Evolutionary conservation across 2,797 vertebrate genomes (phyloP).

Genomic region (Pangasius larnaudii): DNA sequence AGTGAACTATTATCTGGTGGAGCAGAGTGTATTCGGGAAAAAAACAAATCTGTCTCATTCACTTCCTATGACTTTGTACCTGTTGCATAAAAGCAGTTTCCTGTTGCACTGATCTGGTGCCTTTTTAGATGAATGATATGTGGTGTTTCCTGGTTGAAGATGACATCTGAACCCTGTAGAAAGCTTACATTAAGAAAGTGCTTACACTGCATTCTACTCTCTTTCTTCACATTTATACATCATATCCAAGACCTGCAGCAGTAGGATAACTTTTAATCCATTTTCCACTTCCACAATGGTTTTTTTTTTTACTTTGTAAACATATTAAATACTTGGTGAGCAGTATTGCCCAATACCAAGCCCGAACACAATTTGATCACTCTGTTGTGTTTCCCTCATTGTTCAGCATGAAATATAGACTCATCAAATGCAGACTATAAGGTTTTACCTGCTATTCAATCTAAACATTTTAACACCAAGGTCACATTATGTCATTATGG

Average conservation of each 20-base stretch:
- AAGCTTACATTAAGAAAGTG: conserved; percentile 18
- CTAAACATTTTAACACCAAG: background rate
- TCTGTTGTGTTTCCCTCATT: background rate
- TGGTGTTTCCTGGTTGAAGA: background rate
- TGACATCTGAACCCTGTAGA: conserved; percentile 22
- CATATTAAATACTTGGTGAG: background rate
- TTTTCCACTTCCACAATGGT: background rate
- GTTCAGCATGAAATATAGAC: background rate
- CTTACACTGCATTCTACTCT: background rate
- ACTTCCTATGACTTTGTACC: conserved; percentile 71
- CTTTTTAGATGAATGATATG: background rate
- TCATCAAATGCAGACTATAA: background rate
- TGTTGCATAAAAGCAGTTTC: conserved; percentile 66
- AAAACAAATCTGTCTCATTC: conserved; percentile 50
- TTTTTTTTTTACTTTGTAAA: background rate
- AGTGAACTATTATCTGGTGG: conserved; percentile 48
- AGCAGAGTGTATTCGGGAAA: conserved; percentile 37
- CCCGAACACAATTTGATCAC: background rate
- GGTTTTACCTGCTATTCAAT: background rate
- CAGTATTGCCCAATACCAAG: background rate
- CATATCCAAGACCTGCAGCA: background rate
- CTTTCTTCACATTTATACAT: background rate
- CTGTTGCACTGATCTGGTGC: background rate
- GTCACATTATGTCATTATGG: background rate
- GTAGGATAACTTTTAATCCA: background rate